Conservation (phyloP, 2,797 vertebrate genomes). For the Micromesistius poutassou region DNA sequence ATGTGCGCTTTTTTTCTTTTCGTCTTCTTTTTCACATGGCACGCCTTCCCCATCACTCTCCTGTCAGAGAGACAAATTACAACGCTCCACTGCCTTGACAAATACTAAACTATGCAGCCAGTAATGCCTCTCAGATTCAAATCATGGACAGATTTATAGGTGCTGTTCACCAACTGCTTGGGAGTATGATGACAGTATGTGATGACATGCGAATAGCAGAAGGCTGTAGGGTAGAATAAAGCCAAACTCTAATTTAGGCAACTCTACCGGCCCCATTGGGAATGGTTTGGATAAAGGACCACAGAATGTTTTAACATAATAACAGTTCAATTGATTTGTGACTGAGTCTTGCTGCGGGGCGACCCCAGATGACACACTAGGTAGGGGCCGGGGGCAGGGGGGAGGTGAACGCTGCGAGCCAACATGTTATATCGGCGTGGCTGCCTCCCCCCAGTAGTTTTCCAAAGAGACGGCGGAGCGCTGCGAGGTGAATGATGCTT, state of each 20-base stretch:
- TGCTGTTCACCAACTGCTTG: not conserved
- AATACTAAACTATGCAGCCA: conserved; percentile 34
- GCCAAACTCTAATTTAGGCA: not conserved
- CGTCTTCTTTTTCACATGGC: conserved; percentile 17
- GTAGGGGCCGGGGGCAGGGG: not conserved
- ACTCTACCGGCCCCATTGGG: not conserved
- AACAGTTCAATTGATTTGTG: not conserved
- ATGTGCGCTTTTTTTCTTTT: conserved; percentile 39
- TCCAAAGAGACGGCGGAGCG: conserved; percentile 56
- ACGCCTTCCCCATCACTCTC: conserved; percentile 43
- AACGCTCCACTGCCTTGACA: conserved; percentile 45
- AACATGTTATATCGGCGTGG: conserved; percentile 26
- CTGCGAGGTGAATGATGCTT: conserved; percentile 64
- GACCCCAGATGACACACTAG: conserved; percentile 58
- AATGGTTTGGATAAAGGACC: not conserved
- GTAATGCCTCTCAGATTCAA: not conserved
- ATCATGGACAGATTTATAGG: conserved; percentile 16
- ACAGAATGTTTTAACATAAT: not conserved
- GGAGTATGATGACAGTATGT: not conserved
- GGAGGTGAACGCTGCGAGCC: conserved; percentile 24
- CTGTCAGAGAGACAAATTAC: conserved; percentile 49
- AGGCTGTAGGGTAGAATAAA: not conserved
- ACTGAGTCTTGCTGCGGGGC: not conserved
- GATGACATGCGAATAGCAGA: not conserved
- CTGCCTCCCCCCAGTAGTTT: conserved; percentile 57